Evolutionary conservation across 2,888 invertebrate genomes (phyloP).

Genomic region (Xylota segnis): DNA sequence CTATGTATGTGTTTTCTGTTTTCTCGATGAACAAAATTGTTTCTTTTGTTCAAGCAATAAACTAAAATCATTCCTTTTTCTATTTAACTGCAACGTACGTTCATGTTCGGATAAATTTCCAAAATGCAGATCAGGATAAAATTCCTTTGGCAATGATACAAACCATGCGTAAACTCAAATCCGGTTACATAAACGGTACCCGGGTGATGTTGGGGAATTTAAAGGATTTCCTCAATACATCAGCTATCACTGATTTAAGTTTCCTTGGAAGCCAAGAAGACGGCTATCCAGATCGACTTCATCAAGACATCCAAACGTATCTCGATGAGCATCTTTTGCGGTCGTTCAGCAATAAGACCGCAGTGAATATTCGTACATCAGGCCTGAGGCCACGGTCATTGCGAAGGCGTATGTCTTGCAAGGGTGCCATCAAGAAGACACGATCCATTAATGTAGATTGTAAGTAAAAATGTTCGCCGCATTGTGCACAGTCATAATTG

Average conservation of each 20-base stretch:
- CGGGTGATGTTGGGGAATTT: slow-evolving; percentile 97
- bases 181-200: slow-evolving; percentile 99
- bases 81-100: not conserved
- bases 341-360: slow-evolving; percentile 90
- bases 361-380: slow-evolving; percentile 86
- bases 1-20: slow-evolving; percentile 30
- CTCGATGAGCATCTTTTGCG: slow-evolving; percentile 93
- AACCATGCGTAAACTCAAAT: slow-evolving; percentile 98
- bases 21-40: not conserved
- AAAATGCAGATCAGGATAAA: slow-evolving; percentile 91
- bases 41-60: too few species aligned
- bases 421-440: slow-evolving; percentile 97
- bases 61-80: slow-evolving; percentile 13
- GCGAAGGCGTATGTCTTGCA: slow-evolving; percentile 92
- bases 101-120: slow-evolving; percentile 76
- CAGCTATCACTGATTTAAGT: slow-evolving; percentile 98
- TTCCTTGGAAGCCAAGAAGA: slow-evolving; percentile 97
- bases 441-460: slow-evolving; percentile 96
- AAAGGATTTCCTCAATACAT: slow-evolving; percentile 97
- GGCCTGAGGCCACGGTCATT: slow-evolving; percentile 86
- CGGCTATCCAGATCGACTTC: slow-evolving; percentile 93
- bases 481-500: not conserved
- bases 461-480: slow-evolving; percentile 85
- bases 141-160: slow-evolving; percentile 97
- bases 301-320: slow-evolving; percentile 94